phyloP scores from a whole-genome alignment of 2,113 vertebrate species.

The Cyprinodon tularosa region DNA sequence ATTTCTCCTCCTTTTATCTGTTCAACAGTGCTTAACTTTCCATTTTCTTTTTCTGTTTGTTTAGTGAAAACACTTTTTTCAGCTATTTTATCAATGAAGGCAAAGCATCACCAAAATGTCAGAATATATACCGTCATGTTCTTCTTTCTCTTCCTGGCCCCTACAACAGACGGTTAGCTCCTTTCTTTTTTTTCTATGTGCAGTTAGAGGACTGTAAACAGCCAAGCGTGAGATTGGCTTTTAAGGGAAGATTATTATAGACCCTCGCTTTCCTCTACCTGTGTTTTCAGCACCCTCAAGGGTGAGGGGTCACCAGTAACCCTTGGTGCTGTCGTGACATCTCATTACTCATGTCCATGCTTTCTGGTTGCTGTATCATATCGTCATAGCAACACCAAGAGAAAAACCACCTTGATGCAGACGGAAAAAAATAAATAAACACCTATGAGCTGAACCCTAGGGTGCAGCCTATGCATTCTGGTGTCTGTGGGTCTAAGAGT shows the following conservation, averaged over 20 bases:
- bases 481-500: constrained; percentile 18
- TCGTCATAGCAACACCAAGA: constrained; percentile 66
- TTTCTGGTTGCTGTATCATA: constrained; percentile 18
- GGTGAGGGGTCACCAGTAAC: constrained; percentile 64
- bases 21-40: background rate
- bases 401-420: constrained; percentile 54
- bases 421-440: constrained; percentile 47
- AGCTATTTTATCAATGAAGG: constrained; percentile 1
- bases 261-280: constrained; percentile 44
- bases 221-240: constrained; percentile 54
- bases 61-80: background rate
- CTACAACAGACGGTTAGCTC: constrained; percentile 12
- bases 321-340: constrained; percentile 52
- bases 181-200: constrained; percentile 16
- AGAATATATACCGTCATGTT: constrained; percentile 19
- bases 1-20: background rate
- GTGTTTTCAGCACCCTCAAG: constrained; percentile 46
- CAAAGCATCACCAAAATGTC: constrained; percentile 9
- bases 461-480: constrained; percentile 31
- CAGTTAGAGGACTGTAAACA: constrained; percentile 39
- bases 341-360: constrained; percentile 63
- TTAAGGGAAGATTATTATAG: constrained; percentile 38
- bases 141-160: background rate
- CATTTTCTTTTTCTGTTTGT: background rate
- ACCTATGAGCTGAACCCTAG: constrained; percentile 41